A percentile compares a stretch with the other conserved stretches of the same genome.
Conservation (phyloP, 2,888 invertebrate species). For the Hoplodrina blanda region DNA sequence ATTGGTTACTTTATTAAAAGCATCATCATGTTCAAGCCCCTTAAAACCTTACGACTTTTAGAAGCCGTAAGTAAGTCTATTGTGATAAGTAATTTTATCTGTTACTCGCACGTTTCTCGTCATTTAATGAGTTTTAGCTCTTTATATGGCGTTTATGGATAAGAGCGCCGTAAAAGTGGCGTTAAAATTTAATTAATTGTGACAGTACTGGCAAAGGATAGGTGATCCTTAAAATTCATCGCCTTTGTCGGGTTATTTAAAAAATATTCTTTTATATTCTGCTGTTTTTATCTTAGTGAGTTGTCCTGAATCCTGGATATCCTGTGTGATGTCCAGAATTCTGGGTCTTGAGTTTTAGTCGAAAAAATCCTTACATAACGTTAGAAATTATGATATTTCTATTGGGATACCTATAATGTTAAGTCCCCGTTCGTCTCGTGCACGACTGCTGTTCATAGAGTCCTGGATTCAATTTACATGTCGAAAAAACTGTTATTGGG, state of each 20-base stretch:
- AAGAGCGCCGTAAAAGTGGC: conserved; percentile 25
- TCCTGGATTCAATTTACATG: too few species aligned
- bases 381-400: too few species aligned
- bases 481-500: too few species aligned
- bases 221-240: conserved; percentile 31
- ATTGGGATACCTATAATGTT: too few species aligned
- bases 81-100: conserved; percentile 42
- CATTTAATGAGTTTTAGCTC: conserved; percentile 26
- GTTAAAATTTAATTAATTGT: conserved; percentile 44
- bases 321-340: background rate
- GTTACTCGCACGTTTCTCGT: conserved; percentile 21
- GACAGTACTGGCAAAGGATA: conserved; percentile 15
- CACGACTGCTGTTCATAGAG: too few species aligned
- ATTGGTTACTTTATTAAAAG: conserved; percentile 15
- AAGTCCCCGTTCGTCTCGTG: too few species aligned
- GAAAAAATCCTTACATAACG: background rate
- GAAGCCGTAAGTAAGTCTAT: conserved; percentile 27
- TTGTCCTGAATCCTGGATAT: background rate
- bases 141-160: conserved; percentile 39
- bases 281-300: background rate
- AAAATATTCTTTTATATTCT: background rate
- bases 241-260: conserved; percentile 11
- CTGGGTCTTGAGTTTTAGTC: background rate
- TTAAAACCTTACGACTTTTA: conserved; percentile 19
- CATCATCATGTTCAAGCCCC: conserved; percentile 19